Evolutionary conservation across 2,113 vertebrate species (phyloP).

Genomic region (Nycticebus coucang): DNA sequence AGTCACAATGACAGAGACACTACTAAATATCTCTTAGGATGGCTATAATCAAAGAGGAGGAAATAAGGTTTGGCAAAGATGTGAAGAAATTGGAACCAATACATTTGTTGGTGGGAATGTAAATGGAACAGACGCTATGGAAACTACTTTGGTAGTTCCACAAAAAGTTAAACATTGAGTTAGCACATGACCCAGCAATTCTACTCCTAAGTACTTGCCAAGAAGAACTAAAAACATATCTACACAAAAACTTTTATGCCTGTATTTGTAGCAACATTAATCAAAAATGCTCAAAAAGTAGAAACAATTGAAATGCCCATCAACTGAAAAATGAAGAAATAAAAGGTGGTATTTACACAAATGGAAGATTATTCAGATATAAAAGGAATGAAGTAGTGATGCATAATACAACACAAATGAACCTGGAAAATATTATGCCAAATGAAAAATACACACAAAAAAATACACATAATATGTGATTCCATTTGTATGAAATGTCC

Average conservation of each 20-base stretch:
- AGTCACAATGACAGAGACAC: neutral
- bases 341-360: neutral
- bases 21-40: neutral
- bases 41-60: neutral
- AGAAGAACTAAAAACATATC: neutral
- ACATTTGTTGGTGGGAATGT: neutral
- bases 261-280: neutral
- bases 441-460: neutral
- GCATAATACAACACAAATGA: neutral
- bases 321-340: neutral
- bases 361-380: neutral
- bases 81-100: neutral
- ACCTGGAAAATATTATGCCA: neutral
- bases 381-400: neutral
- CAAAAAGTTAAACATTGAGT: neutral
- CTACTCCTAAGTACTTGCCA: neutral
- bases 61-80: neutral
- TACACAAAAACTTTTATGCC: neutral
- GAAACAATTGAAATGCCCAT: neutral
- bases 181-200: neutral
- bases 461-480: neutral
- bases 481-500: neutral
- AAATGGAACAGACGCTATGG: neutral
- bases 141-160: neutral
- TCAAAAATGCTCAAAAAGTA: neutral